Evolutionary conservation across 1,140 invertebrate species (phyloP), one percentile per base, ranked within the genome.

Genomic region (Zaprionus ornatus): DNA sequence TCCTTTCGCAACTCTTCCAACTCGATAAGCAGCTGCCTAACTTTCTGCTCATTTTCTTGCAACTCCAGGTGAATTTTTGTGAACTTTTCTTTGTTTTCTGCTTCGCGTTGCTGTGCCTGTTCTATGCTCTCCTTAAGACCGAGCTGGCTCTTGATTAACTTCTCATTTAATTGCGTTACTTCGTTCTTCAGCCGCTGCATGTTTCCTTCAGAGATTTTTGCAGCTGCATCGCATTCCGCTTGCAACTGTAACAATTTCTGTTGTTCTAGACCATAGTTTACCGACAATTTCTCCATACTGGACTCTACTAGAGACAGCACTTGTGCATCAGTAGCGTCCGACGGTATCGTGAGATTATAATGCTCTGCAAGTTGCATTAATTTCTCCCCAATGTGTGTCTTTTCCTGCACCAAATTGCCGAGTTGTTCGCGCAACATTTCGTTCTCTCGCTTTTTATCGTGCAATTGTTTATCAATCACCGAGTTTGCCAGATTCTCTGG

Each of bases 391-490:
- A 81, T 59, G 10, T n/a, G 42, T 57, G 62, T 27, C 2, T 72
- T 75, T n/a, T 67, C 57, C 2, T 54, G 13, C 6, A 3, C 17
- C 15, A 52, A 59, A 10, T 74, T 1, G 15, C 35, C 15, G 5
- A 90, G 56, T 56, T 80, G 55, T n/a, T 79, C 64, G 12, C 61
- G 73, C 21, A 92, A 27, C 48, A 67, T 21, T 2, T 57, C n/a
- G 52, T 91, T 92, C 77, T 92, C 90, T 6, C 70, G 76, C 56
- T 92, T 86, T 50, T 90, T 91, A 42, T 92, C 92, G 4, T 87
- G 81, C 50, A 92, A 60, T 25, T 91, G 88, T 3, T 91, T 81
- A 52, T 92, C 92, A 12, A 92, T 63, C 2, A 92, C 91, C 0
- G 83, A 83, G 50, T 62, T 67, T 10, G 71, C 91, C 15, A 92